Percentiles rank a stretch among this genome's conserved stretches.
phyloP scores from a whole-genome alignment of 2,797 vertebrate species.

The Trachops cirrhosus region DNA sequence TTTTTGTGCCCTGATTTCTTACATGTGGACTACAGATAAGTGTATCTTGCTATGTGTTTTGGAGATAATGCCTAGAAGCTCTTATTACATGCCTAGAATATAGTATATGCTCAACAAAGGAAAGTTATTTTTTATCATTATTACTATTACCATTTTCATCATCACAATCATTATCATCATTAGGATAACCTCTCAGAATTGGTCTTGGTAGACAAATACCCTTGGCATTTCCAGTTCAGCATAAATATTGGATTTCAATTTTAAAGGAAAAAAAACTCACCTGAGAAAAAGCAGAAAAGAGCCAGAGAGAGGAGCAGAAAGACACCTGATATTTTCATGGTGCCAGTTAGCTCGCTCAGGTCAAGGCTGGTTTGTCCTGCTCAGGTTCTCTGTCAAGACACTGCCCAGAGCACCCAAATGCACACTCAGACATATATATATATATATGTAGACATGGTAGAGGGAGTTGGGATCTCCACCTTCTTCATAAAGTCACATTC shows the following conservation, averaged over 20 bases:
- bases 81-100: neutral
- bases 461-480: constrained; percentile 73
- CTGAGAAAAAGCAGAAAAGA: constrained; percentile 74
- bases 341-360: constrained; percentile 54
- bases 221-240: neutral
- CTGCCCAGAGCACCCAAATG: constrained; percentile 54
- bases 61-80: neutral
- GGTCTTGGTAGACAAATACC: neutral
- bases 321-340: constrained; percentile 62
- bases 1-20: neutral
- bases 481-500: constrained; percentile 68
- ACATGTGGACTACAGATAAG: neutral
- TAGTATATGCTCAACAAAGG: neutral
- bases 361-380: constrained; percentile 63
- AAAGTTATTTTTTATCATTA: neutral
- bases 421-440: constrained; percentile 52
- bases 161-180: neutral
- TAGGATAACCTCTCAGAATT: neutral
- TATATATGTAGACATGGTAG: constrained; percentile 46
- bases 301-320: constrained; percentile 74
- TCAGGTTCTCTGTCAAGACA: constrained; percentile 54
- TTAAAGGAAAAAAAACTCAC: constrained; percentile 70
- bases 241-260: constrained; percentile 14
- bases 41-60: neutral
- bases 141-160: neutral